Conservation (phyloP, 2,888 invertebrate species). For the Geophilus truncorum region DNA sequence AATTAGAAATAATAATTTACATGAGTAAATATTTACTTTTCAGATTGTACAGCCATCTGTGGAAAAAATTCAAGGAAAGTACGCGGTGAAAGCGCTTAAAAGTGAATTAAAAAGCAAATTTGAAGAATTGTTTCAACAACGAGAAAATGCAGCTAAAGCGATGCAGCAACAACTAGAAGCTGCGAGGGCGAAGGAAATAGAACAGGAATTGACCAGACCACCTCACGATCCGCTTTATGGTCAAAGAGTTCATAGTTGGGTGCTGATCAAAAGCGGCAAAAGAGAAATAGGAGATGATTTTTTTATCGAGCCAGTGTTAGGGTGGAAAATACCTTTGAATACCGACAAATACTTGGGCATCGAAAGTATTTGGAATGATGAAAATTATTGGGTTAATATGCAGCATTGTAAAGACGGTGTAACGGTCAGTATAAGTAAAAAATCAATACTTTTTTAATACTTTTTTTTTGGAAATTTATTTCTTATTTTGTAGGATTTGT, state of each 20-base stretch:
- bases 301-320: slow-evolving; percentile 82
- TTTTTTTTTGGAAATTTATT: no score
- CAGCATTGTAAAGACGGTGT: slow-evolving; percentile 36
- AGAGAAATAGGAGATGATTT: slow-evolving; percentile 60
- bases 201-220: slow-evolving; percentile 22
- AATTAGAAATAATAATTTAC: no score
- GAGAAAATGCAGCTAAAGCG: background rate
- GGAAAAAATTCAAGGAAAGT: background rate
- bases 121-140: background rate
- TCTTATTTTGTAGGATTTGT: background rate
- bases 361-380: slow-evolving; percentile 79
- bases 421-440: no score
- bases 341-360: slow-evolving; percentile 65
- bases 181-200: background rate
- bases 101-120: background rate
- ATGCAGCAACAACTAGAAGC: background rate
- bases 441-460: no score
- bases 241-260: slow-evolving; percentile 70
- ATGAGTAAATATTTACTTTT: background rate
- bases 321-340: slow-evolving; percentile 57
- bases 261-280: slow-evolving; percentile 61
- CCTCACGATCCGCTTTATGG: slow-evolving; percentile 35
- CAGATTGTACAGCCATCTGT: background rate
- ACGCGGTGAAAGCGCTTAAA: background rate
- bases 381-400: slow-evolving; percentile 68